Evolutionary conservation across 37 sponge, comb jelly and placozoan genomes (phyloP), one percentile per base, ranked within the genome.

Genomic region (Diacarnus erythraeanus): DNA sequence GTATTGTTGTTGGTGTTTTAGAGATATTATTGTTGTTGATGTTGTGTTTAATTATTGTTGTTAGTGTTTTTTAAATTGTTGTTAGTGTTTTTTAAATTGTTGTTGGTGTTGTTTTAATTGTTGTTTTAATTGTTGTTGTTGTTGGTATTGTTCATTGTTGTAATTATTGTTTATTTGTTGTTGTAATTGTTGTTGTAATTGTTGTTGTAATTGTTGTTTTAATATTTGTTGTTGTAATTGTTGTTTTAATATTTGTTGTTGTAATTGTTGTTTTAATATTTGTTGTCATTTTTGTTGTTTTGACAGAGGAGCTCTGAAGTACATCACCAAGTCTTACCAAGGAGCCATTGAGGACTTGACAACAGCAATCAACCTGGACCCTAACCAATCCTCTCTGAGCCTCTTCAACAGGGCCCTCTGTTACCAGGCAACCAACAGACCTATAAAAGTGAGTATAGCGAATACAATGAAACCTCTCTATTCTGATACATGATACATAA

Each of bases 341-440:
- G 74, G 80, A n/a, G 96, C 99, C 57, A 65, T 95, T 57, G 85
- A 89, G 18, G 99, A 98, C 72, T 81, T 93, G 63, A 77, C 66
- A 23, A 33, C 31, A 0, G 84, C 94, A 23, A 69, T 91, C 20
- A 1, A 26, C 36, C 71, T 96, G 33, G 88, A 87, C 72, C 76
- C 78, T 1, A 0, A 15, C 1, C 80, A 81, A 65, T 83, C 86
- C 56, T 56, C 82, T 64, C 69, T 93, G 20, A 86, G 87, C 0
- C 88, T 71, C 79, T 98, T 88, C 92, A 98, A 95, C 67, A 78
- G 99, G 64, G 98, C 94, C 35, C 60, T 87, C 18, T 95, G 95
- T 54, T 84, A 93, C 59, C 89, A 94, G 23, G 64, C 79, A 0
- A 51, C 88, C 26, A 70, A 80, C 1, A 36, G 88, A n/a, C 70